phyloP scores from a whole-genome alignment of 2,797 vertebrate species.

The Manis pentadactyla region DNA sequence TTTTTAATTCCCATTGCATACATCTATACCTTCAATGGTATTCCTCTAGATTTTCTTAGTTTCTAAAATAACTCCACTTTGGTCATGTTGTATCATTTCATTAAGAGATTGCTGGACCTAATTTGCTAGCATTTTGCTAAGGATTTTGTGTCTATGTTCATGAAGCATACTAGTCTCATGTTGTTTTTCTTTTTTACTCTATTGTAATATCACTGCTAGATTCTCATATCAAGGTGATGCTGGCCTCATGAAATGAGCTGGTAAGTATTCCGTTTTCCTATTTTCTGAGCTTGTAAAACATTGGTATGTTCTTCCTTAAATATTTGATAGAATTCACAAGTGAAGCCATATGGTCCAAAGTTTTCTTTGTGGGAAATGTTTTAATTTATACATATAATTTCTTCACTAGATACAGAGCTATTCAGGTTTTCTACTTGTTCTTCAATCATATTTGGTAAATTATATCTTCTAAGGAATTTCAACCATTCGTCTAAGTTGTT shows the following conservation, averaged over 20 bases:
- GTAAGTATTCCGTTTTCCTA: not conserved
- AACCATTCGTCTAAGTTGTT: not conserved
- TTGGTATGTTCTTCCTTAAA: not conserved
- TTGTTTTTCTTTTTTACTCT: not conserved
- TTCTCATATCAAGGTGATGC: not conserved
- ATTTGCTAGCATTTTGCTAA: not conserved
- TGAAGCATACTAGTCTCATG: not conserved
- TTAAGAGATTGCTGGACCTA: not conserved
- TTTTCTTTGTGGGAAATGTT: conserved; percentile 9
- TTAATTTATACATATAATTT: not conserved
- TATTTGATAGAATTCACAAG: conserved; percentile 13
- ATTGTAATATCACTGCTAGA: not conserved
- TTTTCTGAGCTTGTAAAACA: not conserved
- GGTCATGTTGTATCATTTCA: not conserved
- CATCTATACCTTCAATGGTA: not conserved
- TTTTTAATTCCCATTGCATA: not conserved
- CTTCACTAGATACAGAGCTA: not conserved
- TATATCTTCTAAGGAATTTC: conserved; percentile 5
- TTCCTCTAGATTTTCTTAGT: not conserved
- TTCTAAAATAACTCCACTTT: not conserved
- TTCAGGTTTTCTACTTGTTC: not conserved
- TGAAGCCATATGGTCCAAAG: not conserved
- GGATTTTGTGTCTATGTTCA: not conserved
- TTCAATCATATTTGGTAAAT: not conserved
- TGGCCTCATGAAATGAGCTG: not conserved